Conservation (phyloP, 1,140 invertebrate genomes). For the Venustaconcha ellipsiformis region DNA sequence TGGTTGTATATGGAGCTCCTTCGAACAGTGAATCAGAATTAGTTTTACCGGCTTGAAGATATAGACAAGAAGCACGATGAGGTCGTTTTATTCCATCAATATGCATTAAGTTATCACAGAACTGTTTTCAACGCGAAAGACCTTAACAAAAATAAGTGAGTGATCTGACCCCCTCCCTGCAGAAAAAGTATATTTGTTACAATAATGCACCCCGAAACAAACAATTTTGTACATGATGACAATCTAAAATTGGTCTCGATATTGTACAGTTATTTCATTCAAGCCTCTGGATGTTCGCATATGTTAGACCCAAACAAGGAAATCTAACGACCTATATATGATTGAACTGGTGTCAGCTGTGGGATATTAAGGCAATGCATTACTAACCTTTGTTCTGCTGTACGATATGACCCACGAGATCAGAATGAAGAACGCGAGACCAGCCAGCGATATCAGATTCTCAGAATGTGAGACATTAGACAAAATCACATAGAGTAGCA, state of each 20-base stretch:
- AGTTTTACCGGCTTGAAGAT: too few species aligned
- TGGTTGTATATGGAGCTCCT: too few species aligned
- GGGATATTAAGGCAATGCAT: background rate
- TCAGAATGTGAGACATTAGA: slow-evolving; percentile 15
- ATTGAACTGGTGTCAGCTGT: background rate
- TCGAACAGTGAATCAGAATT: too few species aligned
- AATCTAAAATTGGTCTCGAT: background rate
- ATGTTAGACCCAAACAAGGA: background rate
- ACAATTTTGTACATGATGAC: background rate
- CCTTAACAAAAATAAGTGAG: too few species aligned
- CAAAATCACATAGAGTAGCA: slow-evolving; percentile 31
- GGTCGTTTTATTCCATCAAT: too few species aligned
- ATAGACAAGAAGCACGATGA: too few species aligned
- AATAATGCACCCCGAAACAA: background rate
- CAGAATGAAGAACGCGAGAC: slow-evolving; percentile 35
- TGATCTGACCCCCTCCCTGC: too few species aligned
- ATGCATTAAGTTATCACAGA: too few species aligned
- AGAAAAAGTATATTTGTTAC: too few species aligned
- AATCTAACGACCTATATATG: background rate
- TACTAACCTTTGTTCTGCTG: slow-evolving; percentile 36
- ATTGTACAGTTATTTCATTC: too few species aligned
- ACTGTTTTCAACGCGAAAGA: too few species aligned
- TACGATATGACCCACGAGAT: slow-evolving; percentile 44
- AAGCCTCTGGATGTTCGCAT: background rate
- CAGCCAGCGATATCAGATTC: slow-evolving; percentile 41